phyloP scores from a whole-genome alignment of 64 coral and sea anemone species.

The Catalaphyllia jardinei region DNA sequence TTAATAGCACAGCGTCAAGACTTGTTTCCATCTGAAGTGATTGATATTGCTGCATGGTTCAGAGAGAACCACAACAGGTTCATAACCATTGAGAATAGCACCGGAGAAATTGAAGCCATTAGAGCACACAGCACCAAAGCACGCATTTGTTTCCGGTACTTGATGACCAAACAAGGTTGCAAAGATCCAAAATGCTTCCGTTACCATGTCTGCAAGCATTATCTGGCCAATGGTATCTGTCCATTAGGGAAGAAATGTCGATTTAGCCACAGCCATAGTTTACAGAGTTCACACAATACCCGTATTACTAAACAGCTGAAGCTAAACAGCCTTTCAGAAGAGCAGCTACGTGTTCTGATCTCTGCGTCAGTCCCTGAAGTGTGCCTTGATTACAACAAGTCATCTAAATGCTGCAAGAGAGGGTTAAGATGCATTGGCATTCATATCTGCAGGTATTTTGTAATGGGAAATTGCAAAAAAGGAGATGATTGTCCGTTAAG shows the following conservation, averaged over 20 bases:
- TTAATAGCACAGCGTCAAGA: slow-evolving; percentile 31
- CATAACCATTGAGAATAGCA: slow-evolving; percentile 37
- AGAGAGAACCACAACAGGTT: slow-evolving; percentile 36
- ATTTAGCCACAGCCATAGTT: slow-evolving; percentile 40
- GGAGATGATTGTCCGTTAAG: background rate
- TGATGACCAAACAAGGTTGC: slow-evolving; percentile 19
- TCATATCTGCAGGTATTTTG: slow-evolving; percentile 25
- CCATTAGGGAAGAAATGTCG: slow-evolving; percentile 29
- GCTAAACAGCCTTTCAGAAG: background rate
- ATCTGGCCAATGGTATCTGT: slow-evolving; percentile 64
- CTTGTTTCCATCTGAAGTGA: slow-evolving; percentile 42
- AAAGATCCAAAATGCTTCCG: slow-evolving; percentile 42
- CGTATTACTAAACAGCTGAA: slow-evolving; percentile 12
- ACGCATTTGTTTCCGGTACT: slow-evolving; percentile 65
- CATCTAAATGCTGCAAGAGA: background rate
- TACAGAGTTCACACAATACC: slow-evolving; percentile 38
- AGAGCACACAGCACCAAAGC: slow-evolving; percentile 22
- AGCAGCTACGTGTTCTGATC: slow-evolving; percentile 55
- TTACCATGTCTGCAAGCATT: slow-evolving; percentile 71
- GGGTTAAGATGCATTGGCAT: background rate
- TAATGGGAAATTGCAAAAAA: slow-evolving; percentile 1
- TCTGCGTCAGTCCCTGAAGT: slow-evolving; percentile 32
- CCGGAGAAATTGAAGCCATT: slow-evolving; percentile 60
- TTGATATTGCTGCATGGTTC: slow-evolving; percentile 65
- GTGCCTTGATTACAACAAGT: slow-evolving; percentile 11